Evolutionary conservation across 2,113 vertebrate species (phyloP), one percentile per base, ranked within the genome.

Genomic region (Marcusenius ussheri): DNA sequence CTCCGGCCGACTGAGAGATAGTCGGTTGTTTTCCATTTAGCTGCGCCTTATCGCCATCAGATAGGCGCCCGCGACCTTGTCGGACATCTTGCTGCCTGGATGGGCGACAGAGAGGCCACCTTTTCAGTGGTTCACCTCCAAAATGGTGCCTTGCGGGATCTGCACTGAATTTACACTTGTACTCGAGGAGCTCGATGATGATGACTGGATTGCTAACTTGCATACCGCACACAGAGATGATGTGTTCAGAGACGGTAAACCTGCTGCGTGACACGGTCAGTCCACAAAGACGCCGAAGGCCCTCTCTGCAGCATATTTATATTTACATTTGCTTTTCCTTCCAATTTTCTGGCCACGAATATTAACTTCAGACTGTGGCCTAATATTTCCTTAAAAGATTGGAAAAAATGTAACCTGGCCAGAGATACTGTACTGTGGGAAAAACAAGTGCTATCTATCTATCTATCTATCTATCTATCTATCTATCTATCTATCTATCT

Each of bases 1-100:
- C 92, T 94, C 91, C 90, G 92, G 94, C 93, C 91, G 91, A 92
- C 93, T 89, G 88, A 93, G 83, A 95, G 94, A 95, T 95, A 95
- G 92, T 87, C 90, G 93, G 91, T 91, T 92, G 92, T 93, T 93
- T 93, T 91, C 87, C 88, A 91, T 91, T 91, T 93, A 90, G 86
- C 88, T 83, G 66, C 62, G 87, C 89, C 91, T 90, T 93, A 90
- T 92, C 91, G 31, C 84, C 85, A 90, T 93, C 91, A 84, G 91
- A 92, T 92, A 88, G 87, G 53, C 50, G 45, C 83, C 46, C 46
- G 80, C 85, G 74, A 90, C 92, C 91, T 89, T 88, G 88, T 50
- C 53, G 80, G 90, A 91, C 66, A 56, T 89, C 89, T 85, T 88
- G 92, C 85, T 88, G 88, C 87, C 89, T 39, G 27, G 90, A 90